Evolutionary conservation across 2,797 vertebrate genomes (phyloP), one percentile per base, ranked within the genome.

Genomic region (Anguilla anguilla): DNA sequence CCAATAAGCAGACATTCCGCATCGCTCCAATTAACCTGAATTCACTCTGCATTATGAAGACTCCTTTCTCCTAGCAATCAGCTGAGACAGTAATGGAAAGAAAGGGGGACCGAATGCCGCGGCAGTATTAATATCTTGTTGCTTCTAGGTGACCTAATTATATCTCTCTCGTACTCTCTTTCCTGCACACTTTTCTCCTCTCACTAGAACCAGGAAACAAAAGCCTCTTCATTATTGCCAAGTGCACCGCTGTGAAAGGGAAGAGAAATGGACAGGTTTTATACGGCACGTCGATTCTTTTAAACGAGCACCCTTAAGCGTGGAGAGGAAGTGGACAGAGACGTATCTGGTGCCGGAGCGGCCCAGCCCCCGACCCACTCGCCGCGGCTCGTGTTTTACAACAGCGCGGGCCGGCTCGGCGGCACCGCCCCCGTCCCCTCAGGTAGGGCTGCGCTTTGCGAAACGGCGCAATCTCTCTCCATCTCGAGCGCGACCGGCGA

Each of bases 121-220:
- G 15, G 89, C 67, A 86, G 85, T 88, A 89, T 94, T 96, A 94
- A 95, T 94, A 95, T 95, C 94, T 93, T 93, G 91, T 95, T 94
- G 93, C 92, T 94, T 95, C 88, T 46, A 91, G 93, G 93, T 95
- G 94, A 95, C 94, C 95, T 93, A 95, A 95, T 96, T 96, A 72
- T 53, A 95, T 92, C 92, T 93, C 89, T 91, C n/a, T 55, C 83
- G 31, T 82, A 28, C 17, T 31, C 43, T 51, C 61, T 72, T 86
- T 83, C 77, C 84, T 85, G 35, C 51, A 82, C 69, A 39, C 49
- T 43, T 74, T 88, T 86, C 72, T 72, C 43, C 39, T 53, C 84
- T 28, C 9, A 15, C 72, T 9, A 46, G 46, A 61, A 57, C 74
- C 35, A 43, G 17, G 81, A 86, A 43, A 82, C 39, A 55, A 55